Evolutionary conservation across 53 echinoderm and acorn worm species (phyloP), one percentile per base, ranked within the genome.

Genomic region (Astropecten irregularis): DNA sequence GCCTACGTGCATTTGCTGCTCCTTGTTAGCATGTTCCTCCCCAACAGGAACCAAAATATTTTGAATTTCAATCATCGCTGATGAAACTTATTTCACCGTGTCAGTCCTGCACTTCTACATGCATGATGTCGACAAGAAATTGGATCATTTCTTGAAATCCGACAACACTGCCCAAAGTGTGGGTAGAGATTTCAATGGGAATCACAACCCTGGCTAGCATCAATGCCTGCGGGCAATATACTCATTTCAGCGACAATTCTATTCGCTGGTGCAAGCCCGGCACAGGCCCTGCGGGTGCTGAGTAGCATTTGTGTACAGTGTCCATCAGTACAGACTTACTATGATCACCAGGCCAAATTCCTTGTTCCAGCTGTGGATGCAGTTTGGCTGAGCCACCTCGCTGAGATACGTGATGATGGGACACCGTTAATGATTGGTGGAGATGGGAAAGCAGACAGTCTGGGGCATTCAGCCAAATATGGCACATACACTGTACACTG

Each of bases 401-500:
- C 28, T 9, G 40, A 48, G 22, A 18, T 47, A 0, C 48, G 47
- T 2, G 47, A 64, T 30, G 22, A 32, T 0, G 40, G 54, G 34
- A 70, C 55, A 39, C 28, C 37, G 16, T 23, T 88, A 1, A 19
- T 71, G 11, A 77, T 91, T 32, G 88, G 91, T 26, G 91, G 91
- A 0, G 88, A 91, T 48, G 88, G 84, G 22, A 49, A 67, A 20
- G 84, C 88, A 2, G 88, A 88, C 31, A 83, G 77, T 25, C 88
- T 81, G 40, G 91, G 91, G 4, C 88, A 91, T 46, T 84, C 64
- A 1, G 91, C 91, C 36, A 91, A 88, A 23, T 88, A 84, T 71
- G 81, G 91, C 21, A 15, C 47, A 0, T 88, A 88, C 40, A n/a
- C n/a, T n/a, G n/a, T n/a, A n/a, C 35, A 88, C 88, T 21, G 36